Evolutionary conservation across 1,140 invertebrate genomes (phyloP).

Genomic region (Euwallacea fornicatus): DNA sequence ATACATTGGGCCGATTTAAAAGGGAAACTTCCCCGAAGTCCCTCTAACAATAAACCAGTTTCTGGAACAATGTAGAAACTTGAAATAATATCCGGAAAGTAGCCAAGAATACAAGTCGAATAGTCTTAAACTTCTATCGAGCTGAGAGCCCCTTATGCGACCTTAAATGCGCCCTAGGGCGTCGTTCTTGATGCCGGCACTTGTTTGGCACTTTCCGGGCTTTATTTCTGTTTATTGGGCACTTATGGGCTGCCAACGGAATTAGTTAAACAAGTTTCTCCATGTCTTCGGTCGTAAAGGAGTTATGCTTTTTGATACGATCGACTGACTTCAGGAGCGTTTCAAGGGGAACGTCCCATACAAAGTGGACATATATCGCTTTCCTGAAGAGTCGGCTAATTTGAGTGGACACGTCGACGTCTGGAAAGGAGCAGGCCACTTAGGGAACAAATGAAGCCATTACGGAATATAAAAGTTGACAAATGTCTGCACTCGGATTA

Average conservation of each 20-base stretch:
- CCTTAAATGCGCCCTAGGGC: slow-evolving; percentile 34
- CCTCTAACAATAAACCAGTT: no score
- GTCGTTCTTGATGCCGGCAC: slow-evolving; percentile 25
- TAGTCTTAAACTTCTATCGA: slow-evolving; percentile 18
- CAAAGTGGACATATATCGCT: no score
- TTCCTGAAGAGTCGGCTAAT: slow-evolving; percentile 27
- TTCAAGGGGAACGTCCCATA: no score
- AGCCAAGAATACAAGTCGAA: slow-evolving; percentile 22
- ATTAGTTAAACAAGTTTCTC: slow-evolving; percentile 33
- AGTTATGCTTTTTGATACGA: background rate
- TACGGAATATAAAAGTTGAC: slow-evolving; percentile 46
- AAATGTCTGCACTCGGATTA: slow-evolving; percentile 43
- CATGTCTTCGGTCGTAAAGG: slow-evolving; percentile 13
- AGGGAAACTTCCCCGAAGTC: no score
- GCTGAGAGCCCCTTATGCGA: slow-evolving; percentile 26
- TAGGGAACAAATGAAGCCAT: slow-evolving; percentile 44
- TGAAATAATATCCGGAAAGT: slow-evolving; percentile 30
- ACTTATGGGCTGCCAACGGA: slow-evolving; percentile 25
- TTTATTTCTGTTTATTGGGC: slow-evolving; percentile 33
- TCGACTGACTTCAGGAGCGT: background rate
- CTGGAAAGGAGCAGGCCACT: slow-evolving; percentile 40
- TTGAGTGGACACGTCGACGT: slow-evolving; percentile 40
- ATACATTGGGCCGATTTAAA: no score
- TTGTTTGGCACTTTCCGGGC: slow-evolving; percentile 28
- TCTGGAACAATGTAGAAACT: slow-evolving; percentile 3